Evolutionary conservation across 2,888 invertebrate species (phyloP).

Genomic region (Lasioglossum marginatum): DNA sequence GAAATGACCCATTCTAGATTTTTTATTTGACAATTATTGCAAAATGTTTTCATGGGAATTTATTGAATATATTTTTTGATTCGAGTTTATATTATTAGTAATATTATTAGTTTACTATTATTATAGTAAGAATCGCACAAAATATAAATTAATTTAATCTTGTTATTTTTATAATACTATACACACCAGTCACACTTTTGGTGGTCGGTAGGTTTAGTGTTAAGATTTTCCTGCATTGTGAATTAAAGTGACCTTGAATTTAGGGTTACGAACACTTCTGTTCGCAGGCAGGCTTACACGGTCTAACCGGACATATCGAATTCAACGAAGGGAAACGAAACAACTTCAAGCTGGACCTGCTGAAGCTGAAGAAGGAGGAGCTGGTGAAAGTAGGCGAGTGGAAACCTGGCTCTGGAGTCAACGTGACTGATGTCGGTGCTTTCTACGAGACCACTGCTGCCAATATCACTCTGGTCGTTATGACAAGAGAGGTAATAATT

Average conservation of each 20-base stretch:
- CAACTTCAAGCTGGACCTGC: constrained; percentile 93
- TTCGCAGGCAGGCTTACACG: constrained; percentile 91
- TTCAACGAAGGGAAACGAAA: constrained; percentile 94
- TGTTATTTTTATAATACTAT: no score
- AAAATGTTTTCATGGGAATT: no score
- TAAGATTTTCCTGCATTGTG: not conserved
- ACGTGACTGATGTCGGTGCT: constrained; percentile 93
- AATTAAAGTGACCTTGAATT: constrained; percentile 40
- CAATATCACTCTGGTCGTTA: constrained; percentile 95
- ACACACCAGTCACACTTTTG: no score
- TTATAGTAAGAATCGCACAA: no score
- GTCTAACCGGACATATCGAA: constrained; percentile 94
- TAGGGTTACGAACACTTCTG: constrained; percentile 67
- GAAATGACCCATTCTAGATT: no score
- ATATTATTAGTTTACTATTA: no score
- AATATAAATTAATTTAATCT: no score
- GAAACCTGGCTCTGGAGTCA: constrained; percentile 91
- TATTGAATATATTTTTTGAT: no score
- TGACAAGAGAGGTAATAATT: constrained; percentile 91
- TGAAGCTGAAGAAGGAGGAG: constrained; percentile 92
- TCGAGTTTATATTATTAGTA: no score
- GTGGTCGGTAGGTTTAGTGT: no score
- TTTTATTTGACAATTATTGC: no score
- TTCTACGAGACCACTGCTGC: constrained; percentile 93
- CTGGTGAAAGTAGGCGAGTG: constrained; percentile 93